Conservation (phyloP, 2,797 vertebrate genomes). For the Anguilla marmorata region DNA sequence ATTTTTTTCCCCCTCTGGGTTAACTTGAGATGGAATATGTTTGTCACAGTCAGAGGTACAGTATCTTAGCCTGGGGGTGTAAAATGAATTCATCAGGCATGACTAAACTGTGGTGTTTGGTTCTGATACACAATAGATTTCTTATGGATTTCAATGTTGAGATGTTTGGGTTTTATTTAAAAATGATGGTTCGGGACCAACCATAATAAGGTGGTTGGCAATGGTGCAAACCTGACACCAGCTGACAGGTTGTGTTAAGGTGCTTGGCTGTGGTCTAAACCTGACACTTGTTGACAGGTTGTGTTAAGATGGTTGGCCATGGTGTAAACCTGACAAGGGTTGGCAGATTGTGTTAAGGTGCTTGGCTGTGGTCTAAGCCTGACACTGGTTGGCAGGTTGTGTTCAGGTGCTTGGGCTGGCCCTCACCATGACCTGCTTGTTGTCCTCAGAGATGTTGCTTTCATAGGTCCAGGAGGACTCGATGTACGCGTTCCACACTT, state of each 20-base stretch:
- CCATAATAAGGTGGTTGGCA: no score
- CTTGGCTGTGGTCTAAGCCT: background rate
- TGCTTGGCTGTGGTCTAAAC: background rate
- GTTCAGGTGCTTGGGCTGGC: background rate
- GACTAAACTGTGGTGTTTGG: background rate
- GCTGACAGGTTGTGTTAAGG: background rate
- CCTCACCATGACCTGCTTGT: conserved; percentile 38
- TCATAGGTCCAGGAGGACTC: conserved; percentile 94
- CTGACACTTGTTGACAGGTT: background rate
- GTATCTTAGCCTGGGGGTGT: background rate
- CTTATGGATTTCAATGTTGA: no score
- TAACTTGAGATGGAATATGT: background rate
- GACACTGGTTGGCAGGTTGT: background rate
- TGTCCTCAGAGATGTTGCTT: conserved; percentile 82
- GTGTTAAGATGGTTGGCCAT: background rate
- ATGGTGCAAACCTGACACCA: background rate
- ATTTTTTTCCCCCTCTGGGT: no score
- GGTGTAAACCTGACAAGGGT: background rate
- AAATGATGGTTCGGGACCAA: no score
- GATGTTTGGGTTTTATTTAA: no score
- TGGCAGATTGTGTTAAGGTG: background rate
- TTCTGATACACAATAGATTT: no score
- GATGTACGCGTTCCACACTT: conserved; percentile 83
- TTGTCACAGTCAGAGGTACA: background rate
- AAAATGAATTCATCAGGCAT: background rate